phyloP scores from a whole-genome alignment of 1,140 invertebrate species.

The Papilio xuthus region DNA sequence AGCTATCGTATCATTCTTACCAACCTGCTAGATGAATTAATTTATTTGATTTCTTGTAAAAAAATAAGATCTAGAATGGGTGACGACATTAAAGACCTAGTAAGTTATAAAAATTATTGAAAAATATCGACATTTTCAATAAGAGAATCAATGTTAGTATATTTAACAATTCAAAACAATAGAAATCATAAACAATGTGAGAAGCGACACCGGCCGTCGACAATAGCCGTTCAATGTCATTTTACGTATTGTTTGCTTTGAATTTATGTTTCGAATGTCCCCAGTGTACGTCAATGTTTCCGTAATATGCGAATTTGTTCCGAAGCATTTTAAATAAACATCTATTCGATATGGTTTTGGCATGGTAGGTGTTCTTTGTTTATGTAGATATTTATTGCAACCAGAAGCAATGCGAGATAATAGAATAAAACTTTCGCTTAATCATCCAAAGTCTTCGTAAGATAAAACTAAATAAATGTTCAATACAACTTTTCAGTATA shows the following conservation, averaged over 20 bases:
- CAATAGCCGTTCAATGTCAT: slow-evolving; percentile 14
- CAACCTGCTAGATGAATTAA: not conserved
- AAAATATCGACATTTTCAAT: not conserved
- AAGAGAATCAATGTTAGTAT: slow-evolving; percentile 9
- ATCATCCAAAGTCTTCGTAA: not conserved
- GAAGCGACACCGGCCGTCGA: not conserved
- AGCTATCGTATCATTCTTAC: not conserved
- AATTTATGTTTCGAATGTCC: slow-evolving; percentile 18
- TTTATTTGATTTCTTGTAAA: not conserved
- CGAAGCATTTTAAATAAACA: slow-evolving; percentile 1
- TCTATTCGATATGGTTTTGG: not conserved
- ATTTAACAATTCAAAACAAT: slow-evolving; percentile 20
- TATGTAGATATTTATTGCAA: not conserved
- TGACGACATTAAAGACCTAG: not conserved
- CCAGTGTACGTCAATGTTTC: not conserved
- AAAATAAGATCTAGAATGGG: not conserved
- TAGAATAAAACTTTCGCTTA: not conserved
- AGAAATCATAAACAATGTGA: slow-evolving; percentile 5
- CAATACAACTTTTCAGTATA: not conserved
- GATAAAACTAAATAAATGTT: not conserved
- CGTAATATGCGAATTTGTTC: slow-evolving; percentile 24
- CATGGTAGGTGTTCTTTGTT: not conserved
- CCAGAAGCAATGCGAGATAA: not conserved
- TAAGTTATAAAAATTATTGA: not conserved
- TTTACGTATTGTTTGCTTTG: slow-evolving; percentile 24